These are phyloP conservation scores for Molossus alvarezi DNA, from an alignment of 2,797 vertebrate species.

Conservation along the genomic window DNA sequence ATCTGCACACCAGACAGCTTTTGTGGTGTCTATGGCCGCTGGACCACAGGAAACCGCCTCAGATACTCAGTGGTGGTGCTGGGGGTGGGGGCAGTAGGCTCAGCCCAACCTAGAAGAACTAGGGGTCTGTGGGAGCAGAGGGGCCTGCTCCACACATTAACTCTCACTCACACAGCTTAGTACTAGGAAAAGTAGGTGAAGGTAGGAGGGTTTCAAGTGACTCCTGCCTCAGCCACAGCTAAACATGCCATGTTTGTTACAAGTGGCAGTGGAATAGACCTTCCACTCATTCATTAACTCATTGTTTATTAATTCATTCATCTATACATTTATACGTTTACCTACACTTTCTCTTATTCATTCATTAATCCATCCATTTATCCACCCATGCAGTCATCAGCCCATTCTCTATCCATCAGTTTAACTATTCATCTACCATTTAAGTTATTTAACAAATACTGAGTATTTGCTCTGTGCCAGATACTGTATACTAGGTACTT, in stretches of 20 bases:
- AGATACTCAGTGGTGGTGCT: slow-evolving; percentile 79
- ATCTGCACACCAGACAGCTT: slow-evolving; percentile 87
- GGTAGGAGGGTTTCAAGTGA: slow-evolving; percentile 14
- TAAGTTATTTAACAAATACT: slow-evolving; percentile 46
- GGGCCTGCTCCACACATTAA: neutral
- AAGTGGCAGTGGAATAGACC: neutral
- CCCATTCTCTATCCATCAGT: slow-evolving; percentile 6
- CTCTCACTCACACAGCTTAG: neutral
- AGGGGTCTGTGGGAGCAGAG: neutral
- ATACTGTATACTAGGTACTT: neutral
- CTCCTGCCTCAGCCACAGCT: neutral
- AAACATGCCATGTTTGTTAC: neutral
- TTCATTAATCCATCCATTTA: neutral
- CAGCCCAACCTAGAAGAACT: neutral
- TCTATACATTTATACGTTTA: neutral
- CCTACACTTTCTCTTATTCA: neutral
- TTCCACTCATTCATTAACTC: slow-evolving; percentile 13
- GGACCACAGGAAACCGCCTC: slow-evolving; percentile 83
- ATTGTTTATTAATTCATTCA: neutral
- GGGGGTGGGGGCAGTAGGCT: neutral
- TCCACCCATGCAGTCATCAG: neutral
- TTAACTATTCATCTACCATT: slow-evolving; percentile 48
- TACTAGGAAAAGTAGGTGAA: neutral
- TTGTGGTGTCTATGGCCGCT: slow-evolving; percentile 88
- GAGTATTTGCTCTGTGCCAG: neutral